Percentiles rank a stretch among this genome's conserved stretches.
phyloP scores from a whole-genome alignment of 2,888 invertebrate genomes.

The Drosophila siamana region DNA sequence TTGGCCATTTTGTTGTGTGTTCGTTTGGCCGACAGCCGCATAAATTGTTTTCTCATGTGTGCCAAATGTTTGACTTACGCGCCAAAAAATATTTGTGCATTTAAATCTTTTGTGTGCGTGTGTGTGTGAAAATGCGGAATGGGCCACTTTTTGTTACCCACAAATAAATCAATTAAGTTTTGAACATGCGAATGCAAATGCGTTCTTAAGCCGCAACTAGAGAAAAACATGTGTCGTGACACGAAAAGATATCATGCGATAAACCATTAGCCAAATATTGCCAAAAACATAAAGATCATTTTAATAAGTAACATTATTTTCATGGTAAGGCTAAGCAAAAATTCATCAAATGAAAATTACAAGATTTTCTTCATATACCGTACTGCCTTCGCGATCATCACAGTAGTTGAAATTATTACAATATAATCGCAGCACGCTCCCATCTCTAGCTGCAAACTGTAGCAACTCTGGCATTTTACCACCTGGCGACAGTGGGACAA shows the following conservation, averaged over 20 bases:
- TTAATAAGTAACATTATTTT: too few species aligned
- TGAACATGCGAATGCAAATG: slow-evolving; percentile 65
- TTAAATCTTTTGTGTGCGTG: slow-evolving; percentile 59
- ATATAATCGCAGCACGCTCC: neutral
- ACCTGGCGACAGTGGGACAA: slow-evolving; percentile 41
- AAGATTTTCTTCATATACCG: neutral
- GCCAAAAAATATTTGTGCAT: slow-evolving; percentile 54
- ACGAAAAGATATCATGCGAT: too few species aligned
- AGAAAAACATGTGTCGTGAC: slow-evolving; percentile 15
- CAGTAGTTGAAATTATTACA: too few species aligned
- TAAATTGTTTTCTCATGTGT: slow-evolving; percentile 77
- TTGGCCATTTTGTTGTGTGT: slow-evolving; percentile 20
- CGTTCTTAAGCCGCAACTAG: slow-evolving; percentile 12
- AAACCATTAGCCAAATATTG: too few species aligned
- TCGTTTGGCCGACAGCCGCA: slow-evolving; percentile 58
- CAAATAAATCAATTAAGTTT: slow-evolving; percentile 75
- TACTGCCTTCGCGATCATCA: too few species aligned
- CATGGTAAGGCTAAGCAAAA: too few species aligned
- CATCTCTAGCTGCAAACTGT: slow-evolving; percentile 5
- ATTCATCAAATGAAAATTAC: neutral
- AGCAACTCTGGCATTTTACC: slow-evolving; percentile 18
- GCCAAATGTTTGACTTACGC: slow-evolving; percentile 79
- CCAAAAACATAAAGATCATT: too few species aligned
- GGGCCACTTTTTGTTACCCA: slow-evolving; percentile 55
- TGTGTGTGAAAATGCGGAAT: slow-evolving; percentile 37